Conservation (phyloP, 2,113 vertebrate species). For the Clarias batrachus region DNA sequence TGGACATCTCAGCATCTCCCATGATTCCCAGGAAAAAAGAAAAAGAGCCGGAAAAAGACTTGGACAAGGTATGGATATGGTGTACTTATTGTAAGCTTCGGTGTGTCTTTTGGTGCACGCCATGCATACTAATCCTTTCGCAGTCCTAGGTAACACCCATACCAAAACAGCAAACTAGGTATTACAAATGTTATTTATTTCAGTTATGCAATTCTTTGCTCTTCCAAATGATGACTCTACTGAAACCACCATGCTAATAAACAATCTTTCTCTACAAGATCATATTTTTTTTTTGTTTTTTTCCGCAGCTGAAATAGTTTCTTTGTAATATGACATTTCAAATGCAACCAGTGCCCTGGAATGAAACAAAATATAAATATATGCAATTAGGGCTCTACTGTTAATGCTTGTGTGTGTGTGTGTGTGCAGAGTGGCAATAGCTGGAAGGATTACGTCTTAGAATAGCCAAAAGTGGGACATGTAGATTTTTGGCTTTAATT, state of each 20-base stretch:
- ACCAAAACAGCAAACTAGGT: not conserved
- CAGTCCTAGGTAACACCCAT: not conserved
- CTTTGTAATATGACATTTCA: not conserved
- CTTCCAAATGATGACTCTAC: not conserved
- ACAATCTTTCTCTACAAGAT: not conserved
- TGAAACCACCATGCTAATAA: not conserved
- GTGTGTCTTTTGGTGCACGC: not conserved
- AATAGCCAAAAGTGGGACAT: too few species aligned
- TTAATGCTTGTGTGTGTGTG: not conserved
- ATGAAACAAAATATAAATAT: not conserved
- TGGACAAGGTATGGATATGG: slow-evolving; percentile 82
- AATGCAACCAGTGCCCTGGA: not conserved
- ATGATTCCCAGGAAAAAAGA: slow-evolving; percentile 78
- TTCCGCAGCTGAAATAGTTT: not conserved
- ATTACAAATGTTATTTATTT: not conserved
- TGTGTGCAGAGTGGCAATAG: not conserved
- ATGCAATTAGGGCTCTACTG: not conserved
- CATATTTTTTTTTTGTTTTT: not conserved
- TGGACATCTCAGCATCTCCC: slow-evolving; percentile 81
- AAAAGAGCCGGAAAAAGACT: slow-evolving; percentile 65
- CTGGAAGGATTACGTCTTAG: not conserved
- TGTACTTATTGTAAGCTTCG: not conserved
- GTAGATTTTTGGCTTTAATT: too few species aligned
- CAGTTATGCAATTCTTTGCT: not conserved
- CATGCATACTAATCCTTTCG: not conserved